Conservation (phyloP, 2,797 vertebrate genomes). For the Esox masquinongy region DNA sequence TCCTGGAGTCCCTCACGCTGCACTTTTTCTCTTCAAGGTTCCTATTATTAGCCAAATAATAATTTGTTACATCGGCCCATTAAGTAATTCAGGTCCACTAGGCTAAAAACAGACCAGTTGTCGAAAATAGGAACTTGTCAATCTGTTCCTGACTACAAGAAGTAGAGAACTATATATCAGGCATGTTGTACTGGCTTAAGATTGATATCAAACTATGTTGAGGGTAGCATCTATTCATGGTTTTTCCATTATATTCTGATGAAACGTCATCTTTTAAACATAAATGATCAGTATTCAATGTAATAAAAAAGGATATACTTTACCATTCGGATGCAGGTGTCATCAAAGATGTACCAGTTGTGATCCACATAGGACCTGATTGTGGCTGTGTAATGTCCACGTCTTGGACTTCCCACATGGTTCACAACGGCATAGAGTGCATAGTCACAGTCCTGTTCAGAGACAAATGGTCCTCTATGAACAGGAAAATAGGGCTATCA, state of each 20-base stretch:
- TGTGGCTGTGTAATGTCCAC: slow-evolving; percentile 65
- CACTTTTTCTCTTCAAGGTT: no score
- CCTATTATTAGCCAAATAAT: no score
- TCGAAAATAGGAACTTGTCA: no score
- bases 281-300: background rate
- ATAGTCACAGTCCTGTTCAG: slow-evolving; percentile 54
- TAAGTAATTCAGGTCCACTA: no score
- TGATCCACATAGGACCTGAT: slow-evolving; percentile 50
- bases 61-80: no score
- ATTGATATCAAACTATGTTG: background rate
- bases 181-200: no score
- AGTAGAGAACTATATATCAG: no score
- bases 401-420: slow-evolving; percentile 55
- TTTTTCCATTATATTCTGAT: background rate
- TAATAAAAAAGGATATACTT: background rate
- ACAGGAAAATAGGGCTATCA: background rate
- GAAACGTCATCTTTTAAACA: background rate
- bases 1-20: no score
- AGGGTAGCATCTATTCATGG: background rate
- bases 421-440: slow-evolving; percentile 69
- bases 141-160: no score
- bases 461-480: background rate
- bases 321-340: slow-evolving; percentile 48
- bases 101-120: no score
- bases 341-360: slow-evolving; percentile 62